Percentiles rank a stretch among this genome's conserved stretches.
Conservation (phyloP, 2,113 vertebrate genomes). For the Bubo blakistoni region DNA sequence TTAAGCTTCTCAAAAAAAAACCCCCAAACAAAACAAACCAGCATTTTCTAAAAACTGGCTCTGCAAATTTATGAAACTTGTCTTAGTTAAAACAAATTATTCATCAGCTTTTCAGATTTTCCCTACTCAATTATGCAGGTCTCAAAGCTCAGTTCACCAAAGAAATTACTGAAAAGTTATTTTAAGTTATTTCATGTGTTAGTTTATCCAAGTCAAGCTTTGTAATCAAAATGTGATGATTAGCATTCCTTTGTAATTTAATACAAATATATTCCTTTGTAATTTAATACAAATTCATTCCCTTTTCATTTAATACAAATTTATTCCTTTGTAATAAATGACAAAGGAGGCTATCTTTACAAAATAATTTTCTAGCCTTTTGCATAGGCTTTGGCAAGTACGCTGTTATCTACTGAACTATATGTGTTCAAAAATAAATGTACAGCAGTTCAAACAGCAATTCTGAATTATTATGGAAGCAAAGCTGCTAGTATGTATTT, state of each 20-base stretch:
- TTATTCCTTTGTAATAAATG: not conserved
- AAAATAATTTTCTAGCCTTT: constrained; percentile 12
- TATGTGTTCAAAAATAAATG: not conserved
- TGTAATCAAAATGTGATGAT: constrained; percentile 38
- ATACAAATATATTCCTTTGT: not conserved
- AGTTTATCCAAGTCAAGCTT: constrained; percentile 10
- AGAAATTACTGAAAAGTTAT: not conserved
- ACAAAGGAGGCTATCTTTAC: not conserved
- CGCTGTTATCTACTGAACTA: not conserved
- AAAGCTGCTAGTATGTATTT: not conserved
- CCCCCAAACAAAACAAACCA: not conserved
- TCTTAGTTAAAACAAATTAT: not conserved
- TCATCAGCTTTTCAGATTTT: not conserved
- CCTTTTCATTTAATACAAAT: not conserved
- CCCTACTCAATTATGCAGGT: not conserved
- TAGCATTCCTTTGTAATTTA: constrained; percentile 43
- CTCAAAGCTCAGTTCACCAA: constrained; percentile 4
- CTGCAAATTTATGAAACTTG: not conserved
- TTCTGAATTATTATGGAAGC: not conserved
- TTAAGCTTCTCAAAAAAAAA: not conserved
- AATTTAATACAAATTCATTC: not conserved
- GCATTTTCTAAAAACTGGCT: not conserved
- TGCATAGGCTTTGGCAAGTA: not conserved
- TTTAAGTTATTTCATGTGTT: not conserved
- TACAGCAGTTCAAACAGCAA: not conserved